phyloP scores from a whole-genome alignment of 2,113 vertebrate species.

The Okapia johnstoni region DNA sequence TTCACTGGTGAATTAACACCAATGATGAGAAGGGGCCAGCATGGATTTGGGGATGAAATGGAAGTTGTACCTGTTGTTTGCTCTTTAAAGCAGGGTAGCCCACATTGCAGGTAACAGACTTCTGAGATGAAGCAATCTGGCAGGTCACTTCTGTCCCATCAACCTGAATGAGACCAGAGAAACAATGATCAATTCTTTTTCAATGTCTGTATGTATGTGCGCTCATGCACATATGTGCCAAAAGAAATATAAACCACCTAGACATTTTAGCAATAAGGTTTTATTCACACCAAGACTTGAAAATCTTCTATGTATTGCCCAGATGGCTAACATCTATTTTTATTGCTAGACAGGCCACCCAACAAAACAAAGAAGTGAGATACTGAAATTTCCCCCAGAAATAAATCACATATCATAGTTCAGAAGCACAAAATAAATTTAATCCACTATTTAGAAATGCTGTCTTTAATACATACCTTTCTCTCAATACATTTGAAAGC shows the following conservation, averaged over 20 bases:
- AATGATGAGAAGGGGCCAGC: background rate
- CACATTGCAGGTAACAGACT: constrained; percentile 85
- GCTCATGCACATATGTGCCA: background rate
- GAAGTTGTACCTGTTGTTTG: constrained; percentile 82
- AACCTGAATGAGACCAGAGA: constrained; percentile 76
- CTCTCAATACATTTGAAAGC: background rate
- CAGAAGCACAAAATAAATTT: background rate
- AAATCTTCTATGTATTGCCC: background rate
- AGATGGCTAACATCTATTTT: background rate
- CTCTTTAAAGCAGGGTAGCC: constrained; percentile 88
- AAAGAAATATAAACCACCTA: background rate
- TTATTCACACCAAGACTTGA: background rate
- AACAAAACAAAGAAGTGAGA: background rate
- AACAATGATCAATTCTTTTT: background rate
- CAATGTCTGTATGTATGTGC: background rate
- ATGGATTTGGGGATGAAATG: background rate
- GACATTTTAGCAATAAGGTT: background rate
- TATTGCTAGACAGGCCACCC: background rate
- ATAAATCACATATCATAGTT: background rate
- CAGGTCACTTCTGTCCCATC: constrained; percentile 89
- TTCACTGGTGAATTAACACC: background rate
- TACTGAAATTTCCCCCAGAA: background rate
- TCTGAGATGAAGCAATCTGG: constrained; percentile 77
- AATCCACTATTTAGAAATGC: background rate
- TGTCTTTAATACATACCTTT: background rate